These are phyloP conservation scores for Thripadectes ignobilis DNA, from an alignment of 2,797 vertebrate species.

Conservation along the genomic window DNA sequence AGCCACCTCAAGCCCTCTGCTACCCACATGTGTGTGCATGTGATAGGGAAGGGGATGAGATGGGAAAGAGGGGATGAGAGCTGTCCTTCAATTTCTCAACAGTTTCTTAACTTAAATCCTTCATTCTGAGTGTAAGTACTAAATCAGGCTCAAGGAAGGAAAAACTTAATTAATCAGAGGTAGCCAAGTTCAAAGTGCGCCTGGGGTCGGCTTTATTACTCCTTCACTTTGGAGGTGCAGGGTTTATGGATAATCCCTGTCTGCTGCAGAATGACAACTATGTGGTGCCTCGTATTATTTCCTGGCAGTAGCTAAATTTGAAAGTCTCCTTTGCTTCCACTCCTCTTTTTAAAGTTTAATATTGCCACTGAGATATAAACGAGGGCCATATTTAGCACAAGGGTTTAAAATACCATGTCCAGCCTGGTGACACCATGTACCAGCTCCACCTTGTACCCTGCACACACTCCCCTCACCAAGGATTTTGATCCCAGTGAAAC, in stretches of 20 bases:
- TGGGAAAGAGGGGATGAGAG: slow-evolving; percentile 4
- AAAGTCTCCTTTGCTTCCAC: neutral
- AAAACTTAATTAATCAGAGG: slow-evolving; percentile 66
- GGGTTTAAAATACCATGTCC: neutral
- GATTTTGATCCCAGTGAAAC: neutral
- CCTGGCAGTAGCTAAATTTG: neutral
- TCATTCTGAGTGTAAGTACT: slow-evolving; percentile 39
- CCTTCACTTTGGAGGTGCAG: neutral
- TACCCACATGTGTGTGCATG: neutral
- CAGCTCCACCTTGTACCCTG: fast-evolving
- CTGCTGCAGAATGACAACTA: slow-evolving; percentile 27
- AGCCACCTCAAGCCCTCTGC: neutral
- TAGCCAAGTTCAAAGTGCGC: slow-evolving; percentile 38
- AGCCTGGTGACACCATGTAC: neutral
- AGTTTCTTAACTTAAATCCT: slow-evolving; percentile 61
- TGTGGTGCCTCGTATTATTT: neutral
- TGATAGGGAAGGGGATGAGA: neutral
- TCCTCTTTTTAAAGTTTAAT: neutral
- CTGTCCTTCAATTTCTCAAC: slow-evolving; percentile 50
- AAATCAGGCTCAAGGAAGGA: slow-evolving; percentile 54
- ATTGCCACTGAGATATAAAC: neutral
- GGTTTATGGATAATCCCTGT: slow-evolving; percentile 22
- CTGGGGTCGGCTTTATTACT: slow-evolving; percentile 11
- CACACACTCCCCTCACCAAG: neutral
- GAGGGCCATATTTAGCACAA: neutral